phyloP scores from a whole-genome alignment of 1,140 invertebrate species.

The Zaprionus nigranus region DNA sequence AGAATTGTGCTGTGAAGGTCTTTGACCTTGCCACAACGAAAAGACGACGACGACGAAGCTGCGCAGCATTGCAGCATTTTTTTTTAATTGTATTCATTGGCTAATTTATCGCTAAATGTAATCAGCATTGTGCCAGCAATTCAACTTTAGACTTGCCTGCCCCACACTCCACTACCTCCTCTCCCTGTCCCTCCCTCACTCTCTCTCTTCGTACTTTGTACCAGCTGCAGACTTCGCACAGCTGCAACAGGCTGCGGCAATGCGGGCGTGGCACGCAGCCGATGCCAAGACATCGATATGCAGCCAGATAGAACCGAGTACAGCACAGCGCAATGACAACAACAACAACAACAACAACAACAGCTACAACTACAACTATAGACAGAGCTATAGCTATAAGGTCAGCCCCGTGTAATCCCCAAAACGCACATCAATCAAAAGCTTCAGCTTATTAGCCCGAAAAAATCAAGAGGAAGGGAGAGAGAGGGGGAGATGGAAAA shows the following conservation, averaged over 20 bases:
- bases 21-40: slow-evolving; percentile 49
- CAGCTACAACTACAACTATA: slow-evolving; percentile 1
- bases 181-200: neutral
- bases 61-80: slow-evolving; percentile 34
- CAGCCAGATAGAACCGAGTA: slow-evolving; percentile 57
- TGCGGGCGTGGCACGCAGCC: slow-evolving; percentile 64
- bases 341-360: slow-evolving; percentile 28
- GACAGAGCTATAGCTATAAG: slow-evolving; percentile 44
- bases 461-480: slow-evolving; percentile 16
- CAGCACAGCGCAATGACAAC: slow-evolving; percentile 23
- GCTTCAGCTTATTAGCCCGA: slow-evolving; percentile 49
- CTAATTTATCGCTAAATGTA: slow-evolving; percentile 80
- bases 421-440: slow-evolving; percentile 71
- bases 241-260: slow-evolving; percentile 39
- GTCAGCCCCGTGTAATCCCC: slow-evolving; percentile 72
- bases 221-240: slow-evolving; percentile 29
- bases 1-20: slow-evolving; percentile 58
- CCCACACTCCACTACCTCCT: neutral
- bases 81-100: slow-evolving; percentile 81
- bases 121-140: slow-evolving; percentile 74
- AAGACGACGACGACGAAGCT: neutral
- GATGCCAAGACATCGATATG: slow-evolving; percentile 67
- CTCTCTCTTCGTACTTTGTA: neutral
- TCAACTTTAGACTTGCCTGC: slow-evolving; percentile 47
- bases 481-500: neutral